phyloP scores from a whole-genome alignment of 2,113 vertebrate species.

The Plecturocebus donacophilus region DNA sequence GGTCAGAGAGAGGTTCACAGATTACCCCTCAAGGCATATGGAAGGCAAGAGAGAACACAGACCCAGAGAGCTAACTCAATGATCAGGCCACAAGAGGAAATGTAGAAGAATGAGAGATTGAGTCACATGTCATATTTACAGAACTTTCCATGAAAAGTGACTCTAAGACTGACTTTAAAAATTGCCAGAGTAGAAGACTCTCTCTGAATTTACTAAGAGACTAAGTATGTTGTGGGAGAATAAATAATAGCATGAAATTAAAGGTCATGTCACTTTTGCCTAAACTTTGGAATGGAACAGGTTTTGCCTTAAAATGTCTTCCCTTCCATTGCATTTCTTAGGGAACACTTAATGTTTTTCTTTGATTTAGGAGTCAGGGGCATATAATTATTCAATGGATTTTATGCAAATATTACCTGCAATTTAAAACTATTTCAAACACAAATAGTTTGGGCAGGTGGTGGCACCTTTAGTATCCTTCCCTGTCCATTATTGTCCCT shows the following conservation, averaged over 20 bases:
- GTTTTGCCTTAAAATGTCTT: neutral
- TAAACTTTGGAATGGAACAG: neutral
- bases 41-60: neutral
- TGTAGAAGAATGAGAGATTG: neutral
- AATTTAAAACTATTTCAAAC: neutral
- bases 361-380: neutral
- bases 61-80: neutral
- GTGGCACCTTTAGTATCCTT: neutral
- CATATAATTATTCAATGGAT: neutral
- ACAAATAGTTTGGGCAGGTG: too few species aligned
- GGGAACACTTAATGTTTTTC: neutral
- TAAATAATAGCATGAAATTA: neutral
- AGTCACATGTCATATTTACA: neutral
- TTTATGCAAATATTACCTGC: neutral
- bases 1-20: rapidly evolving
- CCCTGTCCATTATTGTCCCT: neutral
- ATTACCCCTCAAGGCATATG: neutral
- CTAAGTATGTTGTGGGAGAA: neutral
- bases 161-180: neutral
- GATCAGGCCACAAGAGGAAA: neutral
- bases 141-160: neutral
- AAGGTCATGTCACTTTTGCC: neutral
- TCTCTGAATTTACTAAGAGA: neutral
- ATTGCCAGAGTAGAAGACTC: neutral
- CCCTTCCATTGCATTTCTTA: neutral